phyloP scores from a whole-genome alignment of 2,113 vertebrate genomes.

The Aspidoscelis tigris region DNA sequence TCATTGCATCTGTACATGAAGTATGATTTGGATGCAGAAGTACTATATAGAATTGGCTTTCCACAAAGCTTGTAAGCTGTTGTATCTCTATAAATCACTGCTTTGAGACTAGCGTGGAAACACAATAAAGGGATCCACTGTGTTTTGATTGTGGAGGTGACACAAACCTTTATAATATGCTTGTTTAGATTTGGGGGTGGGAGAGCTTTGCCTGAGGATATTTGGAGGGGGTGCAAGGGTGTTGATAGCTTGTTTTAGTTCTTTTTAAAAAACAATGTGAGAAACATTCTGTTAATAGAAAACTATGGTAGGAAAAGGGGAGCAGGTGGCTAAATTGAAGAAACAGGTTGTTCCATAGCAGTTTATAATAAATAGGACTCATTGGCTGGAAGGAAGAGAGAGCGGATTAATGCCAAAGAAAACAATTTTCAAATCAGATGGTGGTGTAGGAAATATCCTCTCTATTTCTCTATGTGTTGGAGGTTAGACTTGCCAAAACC shows the following conservation, averaged over 20 bases:
- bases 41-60: not conserved
- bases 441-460: not conserved
- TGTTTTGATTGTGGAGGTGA: not conserved
- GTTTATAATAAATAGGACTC: constrained; percentile 9
- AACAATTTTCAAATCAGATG: not conserved
- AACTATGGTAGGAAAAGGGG: constrained; percentile 25
- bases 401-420: constrained; percentile 15
- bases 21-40: not conserved
- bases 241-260: not conserved
- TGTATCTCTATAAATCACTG: not conserved
- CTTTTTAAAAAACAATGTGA: not conserved
- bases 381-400: constrained; percentile 13
- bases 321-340: constrained; percentile 40
- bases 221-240: no score
- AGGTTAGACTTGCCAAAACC: constrained; percentile 18
- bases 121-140: not conserved
- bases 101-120: not conserved
- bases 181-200: no score
- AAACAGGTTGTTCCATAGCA: constrained; percentile 23
- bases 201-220: no score
- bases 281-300: constrained; percentile 10
- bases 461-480: not conserved
- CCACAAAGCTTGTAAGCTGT: not conserved
- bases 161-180: no score
- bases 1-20: not conserved